Evolutionary conservation across 2,113 vertebrate species (phyloP), one percentile per base, ranked within the genome.

Genomic region (Macquaria australasica): DNA sequence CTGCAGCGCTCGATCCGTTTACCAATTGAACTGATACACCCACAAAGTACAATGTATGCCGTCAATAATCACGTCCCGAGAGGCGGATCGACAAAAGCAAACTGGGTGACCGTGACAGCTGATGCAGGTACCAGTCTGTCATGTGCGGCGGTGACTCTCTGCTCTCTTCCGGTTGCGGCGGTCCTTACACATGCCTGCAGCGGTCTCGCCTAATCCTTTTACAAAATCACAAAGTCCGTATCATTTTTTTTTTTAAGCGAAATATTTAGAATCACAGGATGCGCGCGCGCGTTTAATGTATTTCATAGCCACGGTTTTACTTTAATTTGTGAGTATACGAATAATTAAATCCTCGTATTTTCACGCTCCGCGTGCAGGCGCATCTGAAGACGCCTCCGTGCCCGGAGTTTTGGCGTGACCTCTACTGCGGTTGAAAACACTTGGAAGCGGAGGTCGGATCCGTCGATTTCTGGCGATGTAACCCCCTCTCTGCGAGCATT

Each of bases 401-500:
- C 78, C 43, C 77, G 82, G 85, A 90, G 78, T 88, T 93, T 91
- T 74, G 92, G 88, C 87, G 81, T 96, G 95, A 96, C 96, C 96
- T 96, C 95, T 96, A 96, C 89, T 93, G 94, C 95, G 88, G 91
- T 94, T 96, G 94, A 96, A 95, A 96, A 96, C 91, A 96, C 89
- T 91, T 77, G 82, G 63, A 23, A 91, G 82, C 83, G 84, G 92
- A 93, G 92, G 73, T 60, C 88, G 84, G 78, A 89, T 88, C 79
- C 85, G 87, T 91, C 90, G 89, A 88, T 80, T 88, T 51, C 70
- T 56, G 75, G 87, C 77, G 77, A 92, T 95, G 91, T 91, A 79
- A 85, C 50, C 21, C 70, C 37, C 78, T 34, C 82, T 34, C 20
- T 23, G 81, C 73, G 60, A 81, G 39, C 76, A 10, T 82, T 84